Evolutionary conservation across 2,113 vertebrate genomes (phyloP), one percentile per base, ranked within the genome.

Genomic region (Tautogolabrus adspersus): DNA sequence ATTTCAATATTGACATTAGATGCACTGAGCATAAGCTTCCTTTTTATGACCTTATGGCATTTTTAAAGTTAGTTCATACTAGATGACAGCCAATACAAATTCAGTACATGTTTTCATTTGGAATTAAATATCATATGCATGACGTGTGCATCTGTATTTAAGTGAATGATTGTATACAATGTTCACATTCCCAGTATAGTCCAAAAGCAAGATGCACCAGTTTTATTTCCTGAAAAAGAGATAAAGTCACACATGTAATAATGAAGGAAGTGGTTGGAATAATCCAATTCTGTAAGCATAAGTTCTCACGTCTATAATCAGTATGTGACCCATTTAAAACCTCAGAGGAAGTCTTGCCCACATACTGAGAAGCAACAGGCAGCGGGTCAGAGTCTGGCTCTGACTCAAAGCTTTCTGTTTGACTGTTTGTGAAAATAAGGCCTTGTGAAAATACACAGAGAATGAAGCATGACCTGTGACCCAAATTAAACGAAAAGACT

Each of bases 271-370:
- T 66, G 37, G 23, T 61, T 56, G 9, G 51, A n/a, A 65, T 85
- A 56, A 76, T 81, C 22, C 46, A 72, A 52, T 69, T 87, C 44
- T 60, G 59, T 62, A 67, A 68, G 51, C 62, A 13, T 52, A 71
- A 66, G 66, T 69, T 81, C 23, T 69, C 34, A 83, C 68, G 74
- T 78, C 71, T 87, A 69, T 54, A 78, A 59, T 69, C 58, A 54
- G 69, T 85, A 85, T 79, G 82, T 85, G 87, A 83, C 83, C 86
- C 75, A 89, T 86, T 88, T 88, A 66, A 80, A 84, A 84, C 57
- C 79, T 75, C 30, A 26, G 81, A 89, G 70, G 75, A 85, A 82
- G 85, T 78, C 79, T 84, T 82, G 57, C 66, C 70, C 79, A 61
- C 86, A 75, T 81, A 68, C 72, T 76, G 84, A 76, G 81, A 81